Evolutionary conservation across 2,797 vertebrate species (phyloP), one percentile per base, ranked within the genome.

Genomic region (Gallinago nigripennis): DNA sequence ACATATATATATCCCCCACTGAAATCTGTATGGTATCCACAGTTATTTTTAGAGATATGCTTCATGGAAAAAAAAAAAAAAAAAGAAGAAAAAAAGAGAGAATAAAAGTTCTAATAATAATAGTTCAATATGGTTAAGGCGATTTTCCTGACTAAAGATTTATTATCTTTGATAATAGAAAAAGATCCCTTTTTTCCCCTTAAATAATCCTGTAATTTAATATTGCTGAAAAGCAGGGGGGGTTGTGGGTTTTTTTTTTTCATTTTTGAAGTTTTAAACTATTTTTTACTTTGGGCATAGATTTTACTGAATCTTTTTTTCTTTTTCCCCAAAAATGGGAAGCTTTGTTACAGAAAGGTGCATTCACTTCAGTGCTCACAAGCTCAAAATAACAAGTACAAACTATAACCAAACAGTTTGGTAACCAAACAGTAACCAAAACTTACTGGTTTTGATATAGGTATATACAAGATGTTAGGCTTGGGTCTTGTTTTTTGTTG

Each of bases 401-500:
- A 75, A 54, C 9, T 13, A 24, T 39, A 45, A 7, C 8, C 21
- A 25, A 56, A 54, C 6, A 65, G 43, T 37, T n/a, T n/a, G n/a
- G n/a, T 39, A 45, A 7, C 8, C 21, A 25, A 56, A 54, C 6
- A 65, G 43, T 37, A n/a, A n/a, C n/a, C n/a, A n/a, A n/a, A n/a
- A 60, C 12, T 43, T 30, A 8, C 45, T 19, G 16, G 8, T 39
- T 87, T 91, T 75, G 23, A 54, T 9, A 79, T 4, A 69, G 12
- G 11, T 15, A 33, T 31, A 54, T 7, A 20, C 2, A 60, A 43
- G 51, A 75, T 15, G 2, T 17, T 54, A 69, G 8, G 17, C 7
- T 2, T 76, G 9, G 4, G 9, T 3, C 12, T 48, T 24, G 21
- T 4, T 1, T 2, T n/a, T 23, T 31, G 3, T 14, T 60, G 39